Evolutionary conservation across 2,797 vertebrate species (phyloP).

Genomic region (Erithacus rubecula): DNA sequence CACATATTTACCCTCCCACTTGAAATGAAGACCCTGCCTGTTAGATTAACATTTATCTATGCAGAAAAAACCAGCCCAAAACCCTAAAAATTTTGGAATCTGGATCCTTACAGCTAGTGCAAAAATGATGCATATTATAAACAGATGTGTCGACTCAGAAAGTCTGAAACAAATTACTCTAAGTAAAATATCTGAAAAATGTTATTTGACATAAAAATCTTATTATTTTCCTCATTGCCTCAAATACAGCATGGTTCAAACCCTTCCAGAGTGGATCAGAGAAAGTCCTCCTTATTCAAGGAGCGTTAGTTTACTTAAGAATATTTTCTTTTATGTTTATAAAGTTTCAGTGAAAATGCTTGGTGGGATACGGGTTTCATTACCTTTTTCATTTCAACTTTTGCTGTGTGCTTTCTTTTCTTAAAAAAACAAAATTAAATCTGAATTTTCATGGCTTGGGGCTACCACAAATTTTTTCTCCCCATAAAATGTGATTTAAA

Average conservation of each 20-base stretch:
- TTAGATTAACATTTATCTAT: neutral
- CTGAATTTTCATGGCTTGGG: slow-evolving; percentile 65
- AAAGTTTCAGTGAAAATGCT: neutral
- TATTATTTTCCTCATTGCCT: neutral
- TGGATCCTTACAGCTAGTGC: neutral
- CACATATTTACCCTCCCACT: neutral
- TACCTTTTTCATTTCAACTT: slow-evolving; percentile 58
- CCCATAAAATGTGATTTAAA: slow-evolving; percentile 68
- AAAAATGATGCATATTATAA: neutral
- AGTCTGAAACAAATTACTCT: neutral
- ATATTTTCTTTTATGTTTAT: neutral
- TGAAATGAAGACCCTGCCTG: neutral
- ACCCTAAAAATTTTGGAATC: neutral
- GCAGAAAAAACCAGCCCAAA: accelerated
- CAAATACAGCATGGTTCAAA: neutral
- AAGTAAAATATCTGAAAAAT: neutral
- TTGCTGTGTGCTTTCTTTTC: slow-evolving; percentile 30
- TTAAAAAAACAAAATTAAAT: neutral
- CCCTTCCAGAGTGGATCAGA: neutral
- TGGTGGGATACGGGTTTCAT: slow-evolving; percentile 40
- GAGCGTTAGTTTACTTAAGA: neutral
- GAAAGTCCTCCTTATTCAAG: neutral
- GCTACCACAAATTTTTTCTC: slow-evolving; percentile 63
- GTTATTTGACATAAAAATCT: neutral
- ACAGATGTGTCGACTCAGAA: accelerated